phyloP scores from a whole-genome alignment of 1,140 invertebrate genomes.

The Paraescarpia echinospica region DNA sequence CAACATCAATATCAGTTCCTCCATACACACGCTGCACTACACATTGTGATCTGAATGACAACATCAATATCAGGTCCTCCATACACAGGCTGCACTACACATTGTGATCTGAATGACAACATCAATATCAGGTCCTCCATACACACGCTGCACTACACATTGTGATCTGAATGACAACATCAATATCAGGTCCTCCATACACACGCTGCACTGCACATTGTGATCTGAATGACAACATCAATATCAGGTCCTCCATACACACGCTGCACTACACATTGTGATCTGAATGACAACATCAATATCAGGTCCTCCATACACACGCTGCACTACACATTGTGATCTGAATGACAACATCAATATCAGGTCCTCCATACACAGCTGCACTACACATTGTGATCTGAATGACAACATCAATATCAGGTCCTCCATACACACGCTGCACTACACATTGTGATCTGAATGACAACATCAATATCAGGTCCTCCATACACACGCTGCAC shows the following conservation, averaged over 20 bases:
- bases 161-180: constrained; percentile 65
- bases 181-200: constrained; percentile 90
- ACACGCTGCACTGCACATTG: constrained; percentile 91
- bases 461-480: constrained; percentile 69
- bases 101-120: constrained; percentile 66
- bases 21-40: constrained; percentile 97
- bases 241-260: constrained; percentile 91
- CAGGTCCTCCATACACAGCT: constrained; percentile 97
- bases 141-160: constrained; percentile 92
- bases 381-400: constrained; percentile 82
- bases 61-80: constrained; percentile 84
- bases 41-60: constrained; percentile 68
- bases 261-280: constrained; percentile 89
- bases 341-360: constrained; percentile 63
- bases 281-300: constrained; percentile 63
- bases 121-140: constrained; percentile 90
- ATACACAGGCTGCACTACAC: constrained; percentile 96
- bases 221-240: constrained; percentile 65
- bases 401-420: constrained; percentile 66
- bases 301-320: constrained; percentile 96
- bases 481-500: constrained; percentile 97
- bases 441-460: constrained; percentile 78
- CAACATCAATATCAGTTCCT: constrained; percentile 76
- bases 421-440: constrained; percentile 97
- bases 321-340: constrained; percentile 84